Evolutionary conservation across 2,888 invertebrate species (phyloP).

Genomic region (Cyrtodaria siliqua): DNA sequence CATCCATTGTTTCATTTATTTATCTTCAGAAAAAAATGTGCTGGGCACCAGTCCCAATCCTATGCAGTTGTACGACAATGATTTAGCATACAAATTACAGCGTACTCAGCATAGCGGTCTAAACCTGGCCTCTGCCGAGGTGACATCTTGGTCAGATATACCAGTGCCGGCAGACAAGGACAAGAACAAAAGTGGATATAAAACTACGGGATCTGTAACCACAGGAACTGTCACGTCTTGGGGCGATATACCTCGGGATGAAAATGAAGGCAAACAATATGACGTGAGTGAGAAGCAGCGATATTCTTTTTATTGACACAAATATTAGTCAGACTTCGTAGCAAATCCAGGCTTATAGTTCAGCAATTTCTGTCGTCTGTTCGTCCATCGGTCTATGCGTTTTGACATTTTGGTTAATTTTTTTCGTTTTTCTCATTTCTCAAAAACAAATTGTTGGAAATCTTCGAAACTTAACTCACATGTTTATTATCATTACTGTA

Average conservation of each 20-base stretch:
- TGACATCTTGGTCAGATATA: conserved; percentile 42
- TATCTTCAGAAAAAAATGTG: conserved; percentile 23
- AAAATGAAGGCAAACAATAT: not conserved
- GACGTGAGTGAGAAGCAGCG: too few relatives aligned
- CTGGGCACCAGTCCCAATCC: not conserved
- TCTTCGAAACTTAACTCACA: too few relatives aligned
- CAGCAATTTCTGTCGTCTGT: too few relatives aligned
- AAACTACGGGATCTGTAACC: not conserved
- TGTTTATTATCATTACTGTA: too few relatives aligned
- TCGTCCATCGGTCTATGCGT: too few relatives aligned
- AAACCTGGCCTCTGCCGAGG: not conserved
- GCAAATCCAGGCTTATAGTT: too few relatives aligned
- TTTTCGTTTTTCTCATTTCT: too few relatives aligned
- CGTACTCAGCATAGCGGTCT: conserved; percentile 19
- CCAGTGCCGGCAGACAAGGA: conserved; percentile 32
- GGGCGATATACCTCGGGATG: conserved; percentile 37
- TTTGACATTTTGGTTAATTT: too few relatives aligned
- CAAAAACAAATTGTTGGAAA: too few relatives aligned
- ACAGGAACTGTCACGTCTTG: conserved; percentile 37
- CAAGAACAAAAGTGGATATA: conserved; percentile 3
- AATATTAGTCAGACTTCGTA: too few relatives aligned
- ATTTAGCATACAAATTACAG: conserved; percentile 57
- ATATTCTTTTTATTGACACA: too few relatives aligned
- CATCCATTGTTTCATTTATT: too few relatives aligned
- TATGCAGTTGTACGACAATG: conserved; percentile 54